These are phyloP conservation scores for Pseudomugil tenellus DNA, from an alignment of 2,797 vertebrate species.

Conservation along the genomic window DNA sequence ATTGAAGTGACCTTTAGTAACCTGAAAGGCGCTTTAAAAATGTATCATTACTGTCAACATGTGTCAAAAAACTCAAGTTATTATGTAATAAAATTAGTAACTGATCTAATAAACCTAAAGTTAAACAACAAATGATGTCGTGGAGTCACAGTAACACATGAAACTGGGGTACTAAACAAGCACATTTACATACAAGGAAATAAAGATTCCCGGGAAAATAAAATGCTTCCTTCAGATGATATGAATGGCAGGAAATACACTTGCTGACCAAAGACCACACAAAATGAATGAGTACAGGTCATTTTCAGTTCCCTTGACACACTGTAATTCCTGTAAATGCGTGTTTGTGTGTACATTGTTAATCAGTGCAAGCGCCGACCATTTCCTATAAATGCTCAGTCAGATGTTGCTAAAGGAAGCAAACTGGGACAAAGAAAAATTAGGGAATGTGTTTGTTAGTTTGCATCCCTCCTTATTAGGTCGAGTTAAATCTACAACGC, in stretches of 20 bases:
- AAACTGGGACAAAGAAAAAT: not conserved
- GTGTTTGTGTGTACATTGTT: not conserved
- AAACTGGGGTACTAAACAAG: not conserved
- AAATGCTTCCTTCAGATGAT: not conserved
- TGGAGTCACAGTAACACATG: not conserved
- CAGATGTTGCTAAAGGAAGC: not conserved
- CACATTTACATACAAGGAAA: not conserved
- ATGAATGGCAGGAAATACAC: slow-evolving; percentile 43
- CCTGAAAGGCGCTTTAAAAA: no score
- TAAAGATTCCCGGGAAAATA: not conserved
- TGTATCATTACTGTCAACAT: no score
- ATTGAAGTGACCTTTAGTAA: no score
- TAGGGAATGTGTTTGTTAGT: not conserved
- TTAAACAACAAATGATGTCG: not conserved
- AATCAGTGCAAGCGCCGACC: slow-evolving; percentile 4
- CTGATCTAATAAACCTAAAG: not conserved
- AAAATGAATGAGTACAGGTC: slow-evolving; percentile 6
- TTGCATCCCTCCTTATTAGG: not conserved
- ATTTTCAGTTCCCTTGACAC: not conserved
- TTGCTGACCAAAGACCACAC: slow-evolving; percentile 3
- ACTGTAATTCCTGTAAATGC: slow-evolving; percentile 15
- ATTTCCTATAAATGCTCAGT: slow-evolving; percentile 5
- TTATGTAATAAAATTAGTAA: not conserved
- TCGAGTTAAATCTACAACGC: not conserved
- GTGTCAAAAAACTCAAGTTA: no score